phyloP scores from a whole-genome alignment of 35 echinoderm and acorn worm genomes.

The Apostichopus californicus region DNA sequence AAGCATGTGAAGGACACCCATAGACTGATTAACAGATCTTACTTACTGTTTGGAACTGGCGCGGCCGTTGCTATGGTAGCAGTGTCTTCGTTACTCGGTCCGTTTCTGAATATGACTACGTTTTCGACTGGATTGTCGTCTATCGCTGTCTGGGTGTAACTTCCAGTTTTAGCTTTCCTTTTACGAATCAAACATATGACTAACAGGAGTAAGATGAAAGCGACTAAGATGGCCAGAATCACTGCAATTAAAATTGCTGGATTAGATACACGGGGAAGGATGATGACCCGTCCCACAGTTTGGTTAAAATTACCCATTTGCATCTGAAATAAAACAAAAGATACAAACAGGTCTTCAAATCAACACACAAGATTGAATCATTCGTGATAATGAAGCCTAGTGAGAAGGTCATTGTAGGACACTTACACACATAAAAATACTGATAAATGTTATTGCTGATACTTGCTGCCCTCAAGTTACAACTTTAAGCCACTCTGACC shows the following conservation, averaged over 20 bases:
- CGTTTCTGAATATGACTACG: neutral
- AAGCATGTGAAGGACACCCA: too few relatives aligned
- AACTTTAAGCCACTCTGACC: too few relatives aligned
- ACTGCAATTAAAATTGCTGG: slow-evolving; percentile 2
- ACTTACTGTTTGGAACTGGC: neutral
- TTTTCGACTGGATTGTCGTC: neutral
- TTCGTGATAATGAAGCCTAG: too few relatives aligned
- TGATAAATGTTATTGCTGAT: too few relatives aligned
- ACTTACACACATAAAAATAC: too few relatives aligned
- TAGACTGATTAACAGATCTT: neutral
- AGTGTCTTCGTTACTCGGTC: neutral
- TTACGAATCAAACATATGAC: slow-evolving; percentile 20
- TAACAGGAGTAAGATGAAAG: slow-evolving; percentile 11
- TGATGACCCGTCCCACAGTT: neutral
- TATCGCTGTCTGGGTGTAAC: neutral
- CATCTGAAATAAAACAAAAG: slow-evolving; percentile 8
- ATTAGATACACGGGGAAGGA: slow-evolving; percentile 12
- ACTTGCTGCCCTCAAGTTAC: too few relatives aligned
- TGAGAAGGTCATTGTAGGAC: too few relatives aligned
- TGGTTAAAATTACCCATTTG: slow-evolving; percentile 45
- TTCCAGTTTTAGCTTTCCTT: slow-evolving; percentile 29
- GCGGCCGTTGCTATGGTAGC: neutral
- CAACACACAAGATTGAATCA: too few relatives aligned
- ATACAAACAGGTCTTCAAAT: too few relatives aligned
- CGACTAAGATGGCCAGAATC: neutral